Base-by-base conservation (phyloP, 1,140 invertebrate species). In the Drosophila orena region DNA sequence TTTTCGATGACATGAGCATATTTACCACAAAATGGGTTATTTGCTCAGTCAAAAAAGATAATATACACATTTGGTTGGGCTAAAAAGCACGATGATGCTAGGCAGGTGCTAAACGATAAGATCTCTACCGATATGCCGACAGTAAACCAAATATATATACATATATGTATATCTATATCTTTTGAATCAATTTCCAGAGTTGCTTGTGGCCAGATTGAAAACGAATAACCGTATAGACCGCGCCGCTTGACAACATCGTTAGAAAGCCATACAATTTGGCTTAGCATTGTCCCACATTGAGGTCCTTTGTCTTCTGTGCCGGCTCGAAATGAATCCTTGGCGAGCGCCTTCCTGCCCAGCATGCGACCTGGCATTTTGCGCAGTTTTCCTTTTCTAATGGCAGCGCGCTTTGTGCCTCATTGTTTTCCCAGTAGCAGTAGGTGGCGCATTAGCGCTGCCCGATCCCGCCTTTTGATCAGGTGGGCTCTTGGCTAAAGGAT, bases 21-120 rank as follows among this genome's bases (percentile, higher is more conserved):
- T 88, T 86, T 88, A 86, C 78, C 78, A 86, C 81, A 70, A 66
- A 85, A 88, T 80, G 73, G 74, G 79, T 88, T 86, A 85, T 85
- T 85, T 85, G 74, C 52, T 20, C 30, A 54, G 46, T 43, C 14
- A 30, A 30, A 30, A 30, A 30, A n/a, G n/a, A n/a, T n/a, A n/a
- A n/a, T n/a, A 27, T 27, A 27, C 52, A 69, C 66, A 66, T 65
- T 68, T 76, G 46, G 44, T 40, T 69, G 56, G 57, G 42, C 52
- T 46, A 58, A 20, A 0, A 30, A 37, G 34, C 30, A 24, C 17
- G 54, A 34, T 38, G 57, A 40, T 40, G 49, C 50, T 56, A 50
- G 49, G 84, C 83, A 88, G 83, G 84, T 88, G 83, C 79, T 76
- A 79, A 81, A 72, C 65, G 83, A 88, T 86, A 81, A 77, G 59